These are phyloP conservation scores for Aphodius sticticus DNA, from an alignment of 2,888 invertebrate genomes.

Conservation along the genomic window DNA sequence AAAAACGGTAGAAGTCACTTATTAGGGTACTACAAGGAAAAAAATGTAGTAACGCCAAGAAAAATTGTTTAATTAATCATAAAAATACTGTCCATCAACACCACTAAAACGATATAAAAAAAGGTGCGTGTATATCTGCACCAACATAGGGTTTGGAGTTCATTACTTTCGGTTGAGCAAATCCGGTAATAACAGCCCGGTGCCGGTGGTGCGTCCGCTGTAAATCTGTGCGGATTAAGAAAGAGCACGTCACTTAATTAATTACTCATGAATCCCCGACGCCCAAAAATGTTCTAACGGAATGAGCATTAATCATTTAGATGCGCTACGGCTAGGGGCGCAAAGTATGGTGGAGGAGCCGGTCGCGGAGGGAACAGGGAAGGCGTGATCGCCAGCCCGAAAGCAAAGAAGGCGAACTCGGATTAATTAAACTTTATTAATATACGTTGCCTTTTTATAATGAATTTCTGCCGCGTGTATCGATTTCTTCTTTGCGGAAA, in stretches of 20 bases:
- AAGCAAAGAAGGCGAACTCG: background rate
- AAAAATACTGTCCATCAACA: background rate
- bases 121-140: background rate
- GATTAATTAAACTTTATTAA: background rate
- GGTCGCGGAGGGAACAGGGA: background rate
- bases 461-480: background rate
- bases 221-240: constrained; percentile 4
- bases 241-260: constrained; percentile 4
- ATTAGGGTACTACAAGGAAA: background rate
- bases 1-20: no score
- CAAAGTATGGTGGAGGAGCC: background rate
- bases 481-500: background rate
- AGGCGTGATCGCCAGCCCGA: background rate
- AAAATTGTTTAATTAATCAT: background rate
- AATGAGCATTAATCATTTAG: constrained; percentile 4
- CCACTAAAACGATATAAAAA: background rate
- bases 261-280: constrained; percentile 4
- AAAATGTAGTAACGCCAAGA: background rate
- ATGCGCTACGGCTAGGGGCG: background rate
- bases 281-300: background rate
- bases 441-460: background rate
- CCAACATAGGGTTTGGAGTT: background rate
- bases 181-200: background rate
- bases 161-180: constrained; percentile 4
- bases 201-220: background rate